Conservation (phyloP, 2,888 invertebrate genomes). For the Caenorhabditis afra region DNA sequence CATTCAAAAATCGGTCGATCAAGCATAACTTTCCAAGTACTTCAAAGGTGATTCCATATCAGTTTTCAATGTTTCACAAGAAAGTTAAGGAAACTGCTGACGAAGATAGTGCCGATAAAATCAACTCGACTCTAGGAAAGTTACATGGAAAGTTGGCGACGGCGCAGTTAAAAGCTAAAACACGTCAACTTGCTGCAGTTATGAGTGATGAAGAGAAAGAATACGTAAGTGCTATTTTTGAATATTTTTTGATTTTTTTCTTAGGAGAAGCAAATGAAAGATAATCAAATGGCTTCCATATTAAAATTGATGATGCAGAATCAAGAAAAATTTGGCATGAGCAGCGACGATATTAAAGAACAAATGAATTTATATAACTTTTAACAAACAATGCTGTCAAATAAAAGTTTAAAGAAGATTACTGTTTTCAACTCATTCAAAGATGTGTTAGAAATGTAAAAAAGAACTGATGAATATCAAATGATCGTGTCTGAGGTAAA, state of each 20-base stretch:
- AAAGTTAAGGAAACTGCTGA: too few species aligned
- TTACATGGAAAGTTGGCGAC: constrained; percentile 79
- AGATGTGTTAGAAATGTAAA: too few species aligned
- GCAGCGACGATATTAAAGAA: constrained; percentile 73
- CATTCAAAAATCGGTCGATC: too few species aligned
- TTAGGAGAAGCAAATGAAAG: constrained; percentile 71
- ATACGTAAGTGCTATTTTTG: constrained; percentile 57
- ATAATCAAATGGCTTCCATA: constrained; percentile 74
- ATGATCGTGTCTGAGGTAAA: too few species aligned
- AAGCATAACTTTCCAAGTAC: too few species aligned
- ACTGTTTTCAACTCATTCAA: background rate
- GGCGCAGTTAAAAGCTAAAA: constrained; percentile 73
- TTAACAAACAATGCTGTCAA: constrained; percentile 49
- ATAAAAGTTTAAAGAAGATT: background rate
- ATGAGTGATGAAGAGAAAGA: constrained; percentile 74
- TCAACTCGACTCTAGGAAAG: constrained; percentile 62
- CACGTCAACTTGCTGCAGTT: constrained; percentile 68
- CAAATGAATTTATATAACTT: constrained; percentile 77
- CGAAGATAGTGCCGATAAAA: constrained; percentile 25
- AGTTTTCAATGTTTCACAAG: too few species aligned
- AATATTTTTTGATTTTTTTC: constrained; percentile 14
- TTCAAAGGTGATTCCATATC: too few species aligned
- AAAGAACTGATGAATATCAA: too few species aligned
- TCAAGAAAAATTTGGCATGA: constrained; percentile 76
- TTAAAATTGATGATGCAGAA: constrained; percentile 76